Percentiles rank a stretch among this genome's conserved stretches.
phyloP scores from a whole-genome alignment of 1,140 invertebrate species.

The Anastatus disparis region DNA sequence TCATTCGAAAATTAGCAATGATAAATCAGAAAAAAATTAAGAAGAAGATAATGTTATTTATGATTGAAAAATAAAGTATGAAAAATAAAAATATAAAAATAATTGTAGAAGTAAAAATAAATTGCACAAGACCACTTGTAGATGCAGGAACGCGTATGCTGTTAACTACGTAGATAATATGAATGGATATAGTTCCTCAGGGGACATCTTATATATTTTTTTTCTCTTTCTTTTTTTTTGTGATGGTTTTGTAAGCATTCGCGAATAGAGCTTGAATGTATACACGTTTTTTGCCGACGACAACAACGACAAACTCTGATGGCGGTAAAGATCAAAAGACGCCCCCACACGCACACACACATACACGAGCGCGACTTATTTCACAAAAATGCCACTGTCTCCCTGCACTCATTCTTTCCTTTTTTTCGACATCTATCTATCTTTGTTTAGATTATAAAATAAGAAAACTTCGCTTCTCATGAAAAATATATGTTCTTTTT shows the following conservation, averaged over 20 bases:
- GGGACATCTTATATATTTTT: too few species aligned
- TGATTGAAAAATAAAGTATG: too few species aligned
- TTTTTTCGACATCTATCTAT: slow-evolving; percentile 6
- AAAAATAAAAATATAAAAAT: too few species aligned
- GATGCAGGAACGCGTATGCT: slow-evolving; percentile 44
- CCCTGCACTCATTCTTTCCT: background rate
- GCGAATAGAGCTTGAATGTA: background rate
- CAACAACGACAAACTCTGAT: slow-evolving; percentile 22
- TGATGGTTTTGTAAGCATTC: background rate
- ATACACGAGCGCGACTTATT: slow-evolving; percentile 32
- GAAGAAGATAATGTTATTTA: too few species aligned
- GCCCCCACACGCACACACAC: too few species aligned
- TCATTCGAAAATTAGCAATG: too few species aligned
- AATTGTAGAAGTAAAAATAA: background rate
- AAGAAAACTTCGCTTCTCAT: slow-evolving; percentile 23
- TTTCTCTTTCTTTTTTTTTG: slow-evolving; percentile 22
- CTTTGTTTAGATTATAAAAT: background rate
- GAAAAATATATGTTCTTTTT: background rate
- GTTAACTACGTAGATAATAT: slow-evolving; percentile 48
- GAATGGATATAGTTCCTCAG: slow-evolving; percentile 14
- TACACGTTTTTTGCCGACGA: background rate
- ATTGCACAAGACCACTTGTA: slow-evolving; percentile 37
- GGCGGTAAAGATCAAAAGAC: slow-evolving; percentile 53
- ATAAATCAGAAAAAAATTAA: too few species aligned
- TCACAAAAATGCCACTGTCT: slow-evolving; percentile 48